Conservation (phyloP, 2,888 invertebrate species). For the Mythimna vitellina region DNA sequence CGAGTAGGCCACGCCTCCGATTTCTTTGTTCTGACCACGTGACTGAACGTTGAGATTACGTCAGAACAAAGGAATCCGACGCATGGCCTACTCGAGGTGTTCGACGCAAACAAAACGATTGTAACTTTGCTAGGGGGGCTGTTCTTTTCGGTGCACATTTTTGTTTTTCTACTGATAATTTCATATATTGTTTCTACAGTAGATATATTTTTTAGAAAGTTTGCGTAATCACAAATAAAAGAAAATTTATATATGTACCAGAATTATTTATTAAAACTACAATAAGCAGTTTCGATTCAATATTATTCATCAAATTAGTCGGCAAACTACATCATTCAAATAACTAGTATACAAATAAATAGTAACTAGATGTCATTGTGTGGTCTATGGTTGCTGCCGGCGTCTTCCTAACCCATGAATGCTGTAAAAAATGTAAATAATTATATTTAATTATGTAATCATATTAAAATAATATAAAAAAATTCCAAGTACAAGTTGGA, state of each 20-base stretch:
- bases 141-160: background rate
- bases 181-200: too few species aligned
- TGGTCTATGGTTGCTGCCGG: background rate
- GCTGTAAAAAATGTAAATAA: conserved; percentile 9
- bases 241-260: background rate
- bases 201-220: background rate
- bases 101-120: too few species aligned
- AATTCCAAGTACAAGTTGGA: background rate
- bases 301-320: background rate
- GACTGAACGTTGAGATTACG: too few species aligned
- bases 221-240: conserved; percentile 5
- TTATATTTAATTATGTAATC: background rate
- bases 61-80: too few species aligned
- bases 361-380: background rate
- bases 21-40: too few species aligned
- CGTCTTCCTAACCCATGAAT: background rate
- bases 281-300: conserved; percentile 5
- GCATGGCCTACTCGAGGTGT: too few species aligned
- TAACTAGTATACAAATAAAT: too few species aligned
- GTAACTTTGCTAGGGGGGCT: too few species aligned
- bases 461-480: background rate
- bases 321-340: background rate
- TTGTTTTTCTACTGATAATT: background rate
- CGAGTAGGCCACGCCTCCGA: too few species aligned
- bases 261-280: conserved; percentile 8